Conservation (phyloP, 2,888 invertebrate genomes). For the Caenorhabditis plicata region DNA sequence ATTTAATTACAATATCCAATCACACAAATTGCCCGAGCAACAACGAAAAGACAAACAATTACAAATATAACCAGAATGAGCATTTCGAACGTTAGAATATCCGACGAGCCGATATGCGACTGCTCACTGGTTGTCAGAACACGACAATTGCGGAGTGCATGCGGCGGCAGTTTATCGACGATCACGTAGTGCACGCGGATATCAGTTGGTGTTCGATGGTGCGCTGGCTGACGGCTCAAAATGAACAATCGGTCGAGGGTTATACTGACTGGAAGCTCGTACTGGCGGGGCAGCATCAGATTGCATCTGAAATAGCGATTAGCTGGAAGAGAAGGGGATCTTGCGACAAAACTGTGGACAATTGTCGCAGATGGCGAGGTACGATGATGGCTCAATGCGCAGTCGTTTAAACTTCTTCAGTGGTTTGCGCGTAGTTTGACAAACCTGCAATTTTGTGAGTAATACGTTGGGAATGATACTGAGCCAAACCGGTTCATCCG, state of each 20-base stretch:
- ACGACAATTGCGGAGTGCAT: constrained; percentile 23
- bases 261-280: constrained; percentile 26
- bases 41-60: too few relatives aligned
- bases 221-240: constrained; percentile 20
- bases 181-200: constrained; percentile 32
- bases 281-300: constrained; percentile 30
- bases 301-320: constrained; percentile 32
- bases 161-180: constrained; percentile 22
- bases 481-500: constrained; percentile 16
- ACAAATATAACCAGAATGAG: too few relatives aligned
- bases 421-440: constrained; percentile 8
- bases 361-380: constrained; percentile 23
- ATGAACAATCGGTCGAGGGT: constrained; percentile 28
- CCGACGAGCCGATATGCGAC: too few relatives aligned
- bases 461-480: background rate
- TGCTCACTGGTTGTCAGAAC: too few relatives aligned
- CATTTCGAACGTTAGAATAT: too few relatives aligned
- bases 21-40: too few relatives aligned
- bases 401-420: constrained; percentile 19
- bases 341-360: constrained; percentile 22
- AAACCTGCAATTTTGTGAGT: constrained; percentile 9
- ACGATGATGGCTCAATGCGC: constrained; percentile 14
- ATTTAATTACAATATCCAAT: too few relatives aligned
- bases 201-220: constrained; percentile 26
- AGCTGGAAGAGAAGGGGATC: background rate